phyloP scores from a whole-genome alignment of 2,113 vertebrate species.

The Tenebrosternarchus preto region DNA sequence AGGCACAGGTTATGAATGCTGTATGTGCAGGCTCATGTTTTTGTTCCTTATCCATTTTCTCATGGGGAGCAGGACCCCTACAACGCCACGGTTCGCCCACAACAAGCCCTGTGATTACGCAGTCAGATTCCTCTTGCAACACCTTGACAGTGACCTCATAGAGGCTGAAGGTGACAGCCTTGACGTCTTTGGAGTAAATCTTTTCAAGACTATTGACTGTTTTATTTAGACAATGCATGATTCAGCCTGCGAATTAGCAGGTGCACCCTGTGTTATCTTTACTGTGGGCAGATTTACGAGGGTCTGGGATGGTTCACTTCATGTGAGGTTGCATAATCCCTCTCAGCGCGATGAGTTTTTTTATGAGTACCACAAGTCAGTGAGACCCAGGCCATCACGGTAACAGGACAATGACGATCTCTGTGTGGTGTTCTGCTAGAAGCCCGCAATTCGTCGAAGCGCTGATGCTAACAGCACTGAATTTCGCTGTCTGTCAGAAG shows the following conservation, averaged over 20 bases:
- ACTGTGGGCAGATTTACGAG: conserved; percentile 53
- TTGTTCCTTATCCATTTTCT: conserved; percentile 58
- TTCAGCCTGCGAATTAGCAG: conserved; percentile 49
- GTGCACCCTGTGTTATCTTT: conserved; percentile 44
- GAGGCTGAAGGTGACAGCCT: conserved; percentile 36
- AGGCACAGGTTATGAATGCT: conserved; percentile 44
- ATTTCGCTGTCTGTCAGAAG: neutral
- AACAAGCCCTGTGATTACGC: conserved; percentile 10
- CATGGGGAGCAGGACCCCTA: conserved; percentile 23
- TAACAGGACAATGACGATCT: conserved; percentile 31
- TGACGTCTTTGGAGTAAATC: conserved; percentile 40
- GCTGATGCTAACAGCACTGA: neutral
- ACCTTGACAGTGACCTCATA: conserved; percentile 42
- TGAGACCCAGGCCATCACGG: conserved; percentile 18
- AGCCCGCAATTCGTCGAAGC: neutral
- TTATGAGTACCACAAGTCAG: conserved; percentile 44
- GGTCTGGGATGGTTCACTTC: conserved; percentile 35
- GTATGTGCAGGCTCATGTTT: conserved; percentile 46
- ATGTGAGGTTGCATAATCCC: conserved; percentile 47
- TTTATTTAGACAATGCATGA: conserved; percentile 53
- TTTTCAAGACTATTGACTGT: conserved; percentile 46
- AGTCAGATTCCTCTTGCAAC: conserved; percentile 37
- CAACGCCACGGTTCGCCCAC: neutral
- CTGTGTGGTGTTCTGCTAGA: conserved; percentile 1
- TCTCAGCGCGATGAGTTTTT: conserved; percentile 44